Conservation (phyloP, 1,140 invertebrate species). For the Venturia canescens region DNA sequence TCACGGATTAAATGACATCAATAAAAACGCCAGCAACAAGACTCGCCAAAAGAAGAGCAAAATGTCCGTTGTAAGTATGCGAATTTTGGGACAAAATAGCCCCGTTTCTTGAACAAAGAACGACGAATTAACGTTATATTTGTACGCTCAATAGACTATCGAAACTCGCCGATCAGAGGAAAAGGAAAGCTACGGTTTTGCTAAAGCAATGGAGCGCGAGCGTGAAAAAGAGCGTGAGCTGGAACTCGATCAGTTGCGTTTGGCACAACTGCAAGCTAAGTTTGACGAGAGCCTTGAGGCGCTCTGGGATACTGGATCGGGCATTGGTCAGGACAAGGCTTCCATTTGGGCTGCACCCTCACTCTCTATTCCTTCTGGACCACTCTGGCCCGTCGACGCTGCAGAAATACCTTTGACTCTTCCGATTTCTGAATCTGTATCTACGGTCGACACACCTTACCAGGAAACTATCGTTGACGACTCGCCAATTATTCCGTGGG, state of each 20-base stretch:
- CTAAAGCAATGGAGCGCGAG: constrained; percentile 72
- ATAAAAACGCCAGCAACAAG: constrained; percentile 62
- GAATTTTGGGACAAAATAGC: too few relatives aligned
- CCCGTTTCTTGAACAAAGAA: not conserved
- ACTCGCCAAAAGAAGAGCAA: constrained; percentile 68
- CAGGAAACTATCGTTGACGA: constrained; percentile 67
- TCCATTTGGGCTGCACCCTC: constrained; percentile 75
- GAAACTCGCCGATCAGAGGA: constrained; percentile 61
- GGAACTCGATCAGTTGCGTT: constrained; percentile 77
- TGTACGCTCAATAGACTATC: constrained; percentile 54
- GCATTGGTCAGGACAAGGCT: constrained; percentile 69
- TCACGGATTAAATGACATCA: constrained; percentile 55
- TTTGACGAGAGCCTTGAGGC: constrained; percentile 82
- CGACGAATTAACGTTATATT: constrained; percentile 7
- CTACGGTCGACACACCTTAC: constrained; percentile 60
- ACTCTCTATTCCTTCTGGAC: constrained; percentile 72
- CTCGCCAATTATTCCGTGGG: constrained; percentile 71
- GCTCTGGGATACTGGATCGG: constrained; percentile 77
- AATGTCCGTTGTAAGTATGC: constrained; percentile 67
- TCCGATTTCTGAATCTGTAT: constrained; percentile 61
- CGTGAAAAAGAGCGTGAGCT: constrained; percentile 70
- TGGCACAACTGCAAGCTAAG: constrained; percentile 82
- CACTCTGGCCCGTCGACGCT: constrained; percentile 71
- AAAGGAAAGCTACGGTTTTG: constrained; percentile 71
- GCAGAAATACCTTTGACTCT: constrained; percentile 64